Conservation (phyloP, 2,888 invertebrate genomes). For the Polyommatus icarus region DNA sequence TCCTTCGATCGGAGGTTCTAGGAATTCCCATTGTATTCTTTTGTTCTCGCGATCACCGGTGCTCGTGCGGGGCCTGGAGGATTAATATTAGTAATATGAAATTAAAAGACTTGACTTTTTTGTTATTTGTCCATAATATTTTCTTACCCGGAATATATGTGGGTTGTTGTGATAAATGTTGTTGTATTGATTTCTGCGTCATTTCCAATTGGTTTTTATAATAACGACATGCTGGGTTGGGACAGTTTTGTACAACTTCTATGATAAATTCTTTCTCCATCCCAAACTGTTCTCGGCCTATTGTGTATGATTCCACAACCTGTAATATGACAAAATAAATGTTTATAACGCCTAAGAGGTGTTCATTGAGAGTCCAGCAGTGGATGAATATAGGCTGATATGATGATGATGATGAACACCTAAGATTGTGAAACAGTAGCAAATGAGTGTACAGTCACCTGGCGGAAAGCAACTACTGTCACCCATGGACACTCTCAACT, state of each 20-base stretch:
- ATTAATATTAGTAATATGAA: background rate
- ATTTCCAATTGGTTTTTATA: constrained; percentile 91
- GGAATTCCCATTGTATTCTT: too few relatives aligned
- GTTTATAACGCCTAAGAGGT: background rate
- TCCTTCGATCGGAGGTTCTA: too few relatives aligned
- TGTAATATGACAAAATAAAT: constrained; percentile 44
- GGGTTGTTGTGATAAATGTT: constrained; percentile 81
- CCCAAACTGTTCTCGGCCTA: constrained; percentile 89
- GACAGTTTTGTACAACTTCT: constrained; percentile 93
- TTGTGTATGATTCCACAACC: constrained; percentile 92
- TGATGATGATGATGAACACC: background rate
- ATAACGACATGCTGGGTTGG: constrained; percentile 92
- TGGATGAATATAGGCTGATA: too few relatives aligned
- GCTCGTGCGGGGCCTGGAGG: too few relatives aligned
- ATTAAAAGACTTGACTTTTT: too few relatives aligned
- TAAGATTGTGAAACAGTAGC: too few relatives aligned
- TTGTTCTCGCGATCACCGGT: too few relatives aligned
- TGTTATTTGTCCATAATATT: background rate
- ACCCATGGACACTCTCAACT: too few relatives aligned
- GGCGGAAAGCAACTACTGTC: too few relatives aligned
- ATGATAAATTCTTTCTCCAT: constrained; percentile 95
- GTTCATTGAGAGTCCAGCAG: too few relatives aligned
- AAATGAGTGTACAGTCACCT: too few relatives aligned
- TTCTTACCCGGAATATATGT: constrained; percentile 74
- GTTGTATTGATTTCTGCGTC: constrained; percentile 85